A percentile compares a stretch with the other conserved stretches of the same genome.
These are phyloP conservation scores for Scaptodrosophila latifasciaeformis DNA, from an alignment of 2,888 invertebrate genomes.

Conservation along the genomic window DNA sequence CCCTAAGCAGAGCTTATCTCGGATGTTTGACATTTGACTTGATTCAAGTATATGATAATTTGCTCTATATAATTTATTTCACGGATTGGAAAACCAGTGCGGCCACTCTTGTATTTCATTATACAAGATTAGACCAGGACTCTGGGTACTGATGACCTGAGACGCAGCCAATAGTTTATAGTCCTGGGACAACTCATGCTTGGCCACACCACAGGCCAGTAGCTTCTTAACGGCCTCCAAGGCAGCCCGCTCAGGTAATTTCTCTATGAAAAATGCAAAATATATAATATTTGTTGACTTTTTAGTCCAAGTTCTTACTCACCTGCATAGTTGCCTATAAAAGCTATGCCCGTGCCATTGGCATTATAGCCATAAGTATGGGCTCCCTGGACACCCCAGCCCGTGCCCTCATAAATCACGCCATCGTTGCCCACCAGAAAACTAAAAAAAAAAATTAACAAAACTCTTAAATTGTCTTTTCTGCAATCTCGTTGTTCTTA, in stretches of 20 bases:
- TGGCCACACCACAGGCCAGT: constrained; percentile 74
- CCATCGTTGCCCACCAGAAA: constrained; percentile 81
- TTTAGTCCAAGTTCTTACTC: too few relatives aligned
- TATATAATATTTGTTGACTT: too few relatives aligned
- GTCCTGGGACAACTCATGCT: constrained; percentile 72
- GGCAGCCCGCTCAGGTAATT: constrained; percentile 72
- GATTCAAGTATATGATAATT: too few relatives aligned
- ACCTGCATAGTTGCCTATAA: constrained; percentile 78
- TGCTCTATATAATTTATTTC: too few relatives aligned
- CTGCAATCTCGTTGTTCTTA: background rate
- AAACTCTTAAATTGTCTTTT: background rate
- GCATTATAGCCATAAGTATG: constrained; percentile 79
- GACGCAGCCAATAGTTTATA: constrained; percentile 76
- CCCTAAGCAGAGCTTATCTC: too few relatives aligned
- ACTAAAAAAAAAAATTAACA: constrained; percentile 72
- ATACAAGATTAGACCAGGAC: constrained; percentile 76
- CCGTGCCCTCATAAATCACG: constrained; percentile 80
- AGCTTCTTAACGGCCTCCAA: constrained; percentile 74
- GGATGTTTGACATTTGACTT: too few relatives aligned
- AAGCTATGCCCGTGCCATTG: constrained; percentile 79
- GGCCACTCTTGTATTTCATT: constrained; percentile 76
- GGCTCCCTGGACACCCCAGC: constrained; percentile 79
- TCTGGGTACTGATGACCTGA: constrained; percentile 75
- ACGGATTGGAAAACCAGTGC: constrained; percentile 67
- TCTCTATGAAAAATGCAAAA: constrained; percentile 65